Evolutionary conservation across 2,797 vertebrate species (phyloP).

Genomic region (Pseudomugil tenellus): DNA sequence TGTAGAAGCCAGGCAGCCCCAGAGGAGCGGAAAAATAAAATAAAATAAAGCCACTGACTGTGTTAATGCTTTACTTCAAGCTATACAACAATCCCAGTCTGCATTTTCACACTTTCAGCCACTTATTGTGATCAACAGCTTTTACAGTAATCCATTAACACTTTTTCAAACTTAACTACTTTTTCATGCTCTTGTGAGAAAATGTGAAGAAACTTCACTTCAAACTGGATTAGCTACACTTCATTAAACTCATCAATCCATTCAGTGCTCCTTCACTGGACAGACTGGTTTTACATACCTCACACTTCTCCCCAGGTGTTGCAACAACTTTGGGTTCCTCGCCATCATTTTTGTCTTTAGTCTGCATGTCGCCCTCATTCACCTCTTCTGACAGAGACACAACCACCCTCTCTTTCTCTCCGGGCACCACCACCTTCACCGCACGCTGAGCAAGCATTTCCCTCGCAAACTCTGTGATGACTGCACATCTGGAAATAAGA

Average conservation of each 20-base stretch:
- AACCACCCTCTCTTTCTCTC: constrained; percentile 84
- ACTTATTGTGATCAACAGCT: neutral
- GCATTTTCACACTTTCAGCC: neutral
- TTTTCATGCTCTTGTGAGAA: neutral
- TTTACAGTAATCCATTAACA: too few species aligned
- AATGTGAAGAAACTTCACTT: neutral
- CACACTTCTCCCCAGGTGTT: constrained; percentile 75
- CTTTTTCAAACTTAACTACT: too few species aligned
- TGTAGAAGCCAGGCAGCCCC: too few species aligned
- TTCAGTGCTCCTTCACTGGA: neutral
- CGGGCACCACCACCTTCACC: constrained; percentile 86
- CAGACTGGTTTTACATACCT: constrained; percentile 58
- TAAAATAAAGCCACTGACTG: too few species aligned
- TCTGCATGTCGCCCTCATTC: constrained; percentile 23
- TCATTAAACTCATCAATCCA: neutral
- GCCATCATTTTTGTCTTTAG: constrained; percentile 68
- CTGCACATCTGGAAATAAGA: constrained; percentile 83
- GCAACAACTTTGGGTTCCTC: constrained; percentile 46
- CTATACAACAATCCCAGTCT: neutral
- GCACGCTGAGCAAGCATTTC: constrained; percentile 84
- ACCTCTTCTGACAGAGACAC: constrained; percentile 80
- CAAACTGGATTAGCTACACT: neutral
- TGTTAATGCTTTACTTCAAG: too few species aligned
- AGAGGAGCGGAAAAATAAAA: too few species aligned
- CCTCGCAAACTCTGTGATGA: constrained; percentile 90